Conservation (phyloP, 2,113 vertebrate species). For the Oenanthe oenanthe region DNA sequence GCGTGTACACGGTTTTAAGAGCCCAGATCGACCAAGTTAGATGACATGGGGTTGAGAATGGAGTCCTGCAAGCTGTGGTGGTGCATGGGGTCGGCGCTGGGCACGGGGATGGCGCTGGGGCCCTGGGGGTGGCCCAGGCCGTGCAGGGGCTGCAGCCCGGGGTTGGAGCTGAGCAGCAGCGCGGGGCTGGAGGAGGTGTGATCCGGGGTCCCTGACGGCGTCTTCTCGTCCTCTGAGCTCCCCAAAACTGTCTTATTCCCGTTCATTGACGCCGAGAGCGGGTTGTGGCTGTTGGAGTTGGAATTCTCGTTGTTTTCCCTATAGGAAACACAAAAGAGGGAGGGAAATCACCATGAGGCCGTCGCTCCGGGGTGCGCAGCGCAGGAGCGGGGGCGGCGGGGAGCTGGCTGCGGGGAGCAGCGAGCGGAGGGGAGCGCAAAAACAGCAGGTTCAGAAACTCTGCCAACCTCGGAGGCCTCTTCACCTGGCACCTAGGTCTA, state of each 20-base stretch:
- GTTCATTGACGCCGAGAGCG: conserved; percentile 93
- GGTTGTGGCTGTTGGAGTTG: conserved; percentile 93
- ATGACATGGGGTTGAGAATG: conserved; percentile 99
- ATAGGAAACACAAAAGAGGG: conserved; percentile 66
- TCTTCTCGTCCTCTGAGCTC: conserved; percentile 99
- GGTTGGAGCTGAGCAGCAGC: conserved; percentile 87
- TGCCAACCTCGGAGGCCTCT: not conserved
- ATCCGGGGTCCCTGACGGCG: conserved; percentile 94
- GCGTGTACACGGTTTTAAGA: conserved; percentile 80
- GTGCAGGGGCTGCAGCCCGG: conserved; percentile 89
- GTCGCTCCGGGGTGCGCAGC: not conserved
- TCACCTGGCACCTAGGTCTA: conserved; percentile 27
- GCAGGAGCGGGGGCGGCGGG: not conserved
- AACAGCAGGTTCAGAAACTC: not conserved
- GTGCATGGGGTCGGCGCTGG: conserved; percentile 89
- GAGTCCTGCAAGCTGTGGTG: conserved; percentile 97
- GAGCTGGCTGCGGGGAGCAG: not conserved
- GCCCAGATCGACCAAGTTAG: conserved; percentile 96
- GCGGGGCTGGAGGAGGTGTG: conserved; percentile 93
- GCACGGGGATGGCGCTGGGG: conserved; percentile 93
- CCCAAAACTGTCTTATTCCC: conserved; percentile 96
- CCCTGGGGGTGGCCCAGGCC: conserved; percentile 94
- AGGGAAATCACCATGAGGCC: conserved; percentile 41
- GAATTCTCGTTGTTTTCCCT: conserved; percentile 99
- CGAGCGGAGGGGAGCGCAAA: not conserved